Conservation (phyloP, 2,888 invertebrate genomes). For the Unio pictorum region DNA sequence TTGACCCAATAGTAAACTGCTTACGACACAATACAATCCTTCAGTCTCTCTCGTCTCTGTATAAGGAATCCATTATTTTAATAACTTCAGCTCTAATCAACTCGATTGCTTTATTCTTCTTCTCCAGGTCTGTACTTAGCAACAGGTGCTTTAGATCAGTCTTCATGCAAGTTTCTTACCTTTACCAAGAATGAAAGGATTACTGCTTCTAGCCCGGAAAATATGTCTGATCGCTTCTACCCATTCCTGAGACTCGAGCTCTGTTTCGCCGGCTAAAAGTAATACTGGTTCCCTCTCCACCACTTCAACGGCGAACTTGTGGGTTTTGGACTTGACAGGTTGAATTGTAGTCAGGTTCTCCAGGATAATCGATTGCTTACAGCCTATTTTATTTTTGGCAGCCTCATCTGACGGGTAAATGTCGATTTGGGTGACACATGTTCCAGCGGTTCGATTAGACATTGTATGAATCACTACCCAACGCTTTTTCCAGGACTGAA, state of each 20-base stretch:
- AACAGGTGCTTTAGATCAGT: neutral
- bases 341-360: conserved; percentile 53
- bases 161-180: neutral
- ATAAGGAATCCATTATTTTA: too few species aligned
- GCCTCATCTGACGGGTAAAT: conserved; percentile 47
- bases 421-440: conserved; percentile 50
- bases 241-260: conserved; percentile 53
- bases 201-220: conserved; percentile 41
- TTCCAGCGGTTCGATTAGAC: conserved; percentile 48
- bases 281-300: conserved; percentile 48
- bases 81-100: too few species aligned
- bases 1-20: neutral
- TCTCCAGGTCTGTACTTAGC: too few species aligned
- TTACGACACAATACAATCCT: too few species aligned
- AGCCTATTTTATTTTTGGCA: conserved; percentile 28
- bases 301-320: conserved; percentile 55
- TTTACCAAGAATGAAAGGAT: neutral
- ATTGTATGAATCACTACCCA: conserved; percentile 59
- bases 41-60: too few species aligned
- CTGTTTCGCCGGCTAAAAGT: conserved; percentile 46
- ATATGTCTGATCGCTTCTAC: conserved; percentile 47
- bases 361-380: conserved; percentile 53
- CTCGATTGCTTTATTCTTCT: too few species aligned
- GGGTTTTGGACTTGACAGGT: conserved; percentile 51
- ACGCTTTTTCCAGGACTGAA: conserved; percentile 58